Conservation (phyloP, 2,888 invertebrate genomes). For the Elmis aenea region DNA sequence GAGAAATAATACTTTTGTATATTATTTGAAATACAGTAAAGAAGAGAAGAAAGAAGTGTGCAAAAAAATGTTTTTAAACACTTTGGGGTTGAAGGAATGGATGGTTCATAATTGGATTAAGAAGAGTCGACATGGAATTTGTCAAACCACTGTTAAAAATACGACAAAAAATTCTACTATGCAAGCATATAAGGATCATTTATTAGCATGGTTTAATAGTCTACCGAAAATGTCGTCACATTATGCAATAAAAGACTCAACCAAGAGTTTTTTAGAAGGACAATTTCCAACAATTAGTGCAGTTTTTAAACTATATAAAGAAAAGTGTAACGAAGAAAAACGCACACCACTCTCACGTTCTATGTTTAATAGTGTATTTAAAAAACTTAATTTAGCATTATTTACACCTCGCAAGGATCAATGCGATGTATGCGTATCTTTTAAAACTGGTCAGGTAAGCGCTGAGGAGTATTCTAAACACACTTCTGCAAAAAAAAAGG, state of each 20-base stretch:
- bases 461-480: constrained; percentile 7
- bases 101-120: constrained; percentile 7
- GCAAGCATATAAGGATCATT: constrained; percentile 2
- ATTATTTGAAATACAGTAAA: constrained; percentile 5
- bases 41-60: constrained; percentile 4
- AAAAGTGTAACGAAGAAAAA: not conserved
- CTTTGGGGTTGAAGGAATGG: constrained; percentile 4
- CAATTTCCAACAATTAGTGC: constrained; percentile 5
- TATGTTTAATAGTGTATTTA: constrained; percentile 3
- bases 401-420: constrained; percentile 12
- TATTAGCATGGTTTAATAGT: constrained; percentile 3
- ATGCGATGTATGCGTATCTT: constrained; percentile 13
- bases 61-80: constrained; percentile 7
- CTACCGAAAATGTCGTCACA: constrained; percentile 8
- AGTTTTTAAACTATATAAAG: constrained; percentile 3
- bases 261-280: constrained; percentile 11
- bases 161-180: constrained; percentile 1
- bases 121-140: constrained; percentile 4
- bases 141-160: not conserved
- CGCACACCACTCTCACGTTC: too few species aligned
- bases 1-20: constrained; percentile 2
- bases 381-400: constrained; percentile 9
- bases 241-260: constrained; percentile 13
- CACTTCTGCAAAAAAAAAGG: constrained; percentile 8
- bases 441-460: constrained; percentile 7